Conservation (phyloP, 2,113 vertebrate genomes). For the Taurulus bubalis region DNA sequence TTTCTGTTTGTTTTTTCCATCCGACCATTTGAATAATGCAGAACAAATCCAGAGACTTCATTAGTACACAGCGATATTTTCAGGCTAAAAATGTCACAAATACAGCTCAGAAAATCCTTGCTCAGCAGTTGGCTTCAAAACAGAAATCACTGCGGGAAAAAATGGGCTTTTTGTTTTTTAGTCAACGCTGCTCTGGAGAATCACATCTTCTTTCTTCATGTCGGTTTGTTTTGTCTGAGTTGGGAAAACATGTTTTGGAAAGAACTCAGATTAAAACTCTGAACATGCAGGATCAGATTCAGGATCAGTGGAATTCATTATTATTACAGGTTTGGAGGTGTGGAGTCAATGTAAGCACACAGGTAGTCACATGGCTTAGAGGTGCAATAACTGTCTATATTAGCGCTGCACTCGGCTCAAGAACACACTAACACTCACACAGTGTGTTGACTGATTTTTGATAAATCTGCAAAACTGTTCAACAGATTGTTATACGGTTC, state of each 20-base stretch:
- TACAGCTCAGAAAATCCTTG: conserved; percentile 4
- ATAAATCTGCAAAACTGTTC: too few species aligned
- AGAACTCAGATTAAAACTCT: not conserved
- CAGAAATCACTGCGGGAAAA: not conserved
- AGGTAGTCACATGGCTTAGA: too few species aligned
- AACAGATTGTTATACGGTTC: too few species aligned
- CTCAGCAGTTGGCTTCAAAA: conserved; percentile 1
- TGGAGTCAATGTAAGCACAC: too few species aligned
- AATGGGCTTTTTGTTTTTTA: not conserved
- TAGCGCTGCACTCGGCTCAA: too few species aligned
- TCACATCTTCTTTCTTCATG: not conserved
- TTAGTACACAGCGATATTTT: conserved; percentile 37
- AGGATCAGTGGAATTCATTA: too few species aligned
- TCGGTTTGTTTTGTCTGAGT: not conserved
- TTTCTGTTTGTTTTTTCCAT: conserved; percentile 8
- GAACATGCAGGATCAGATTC: not conserved
- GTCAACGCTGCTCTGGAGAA: not conserved
- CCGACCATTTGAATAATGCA: conserved; percentile 41
- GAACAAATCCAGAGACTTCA: conserved; percentile 32
- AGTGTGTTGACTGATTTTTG: too few species aligned
- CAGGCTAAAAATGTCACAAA: conserved; percentile 2
- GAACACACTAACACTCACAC: too few species aligned
- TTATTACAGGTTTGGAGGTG: too few species aligned
- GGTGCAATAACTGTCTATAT: too few species aligned
- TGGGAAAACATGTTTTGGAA: not conserved